These are phyloP conservation scores for Rosalia funebris DNA, from an alignment of 2,888 invertebrate genomes.

Conservation along the genomic window DNA sequence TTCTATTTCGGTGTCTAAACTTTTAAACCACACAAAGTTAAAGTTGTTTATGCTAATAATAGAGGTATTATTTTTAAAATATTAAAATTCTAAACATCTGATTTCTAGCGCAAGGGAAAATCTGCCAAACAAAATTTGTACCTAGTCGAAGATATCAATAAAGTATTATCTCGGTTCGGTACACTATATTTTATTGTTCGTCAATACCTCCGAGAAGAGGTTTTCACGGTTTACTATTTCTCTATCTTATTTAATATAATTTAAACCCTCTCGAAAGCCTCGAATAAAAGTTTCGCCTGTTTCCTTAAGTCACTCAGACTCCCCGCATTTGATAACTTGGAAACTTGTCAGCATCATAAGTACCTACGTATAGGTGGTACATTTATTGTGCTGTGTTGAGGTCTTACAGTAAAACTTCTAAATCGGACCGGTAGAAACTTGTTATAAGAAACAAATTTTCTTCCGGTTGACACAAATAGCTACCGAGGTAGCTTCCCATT, in stretches of 20 bases:
- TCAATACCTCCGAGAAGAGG: too few relatives aligned
- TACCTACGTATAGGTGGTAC: slow-evolving; percentile 11
- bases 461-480: slow-evolving; percentile 31
- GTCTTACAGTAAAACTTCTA: slow-evolving; percentile 16
- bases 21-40: too few relatives aligned
- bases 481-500: slow-evolving; percentile 12
- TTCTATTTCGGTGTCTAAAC: too few relatives aligned
- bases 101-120: too few relatives aligned
- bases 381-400: slow-evolving; percentile 16
- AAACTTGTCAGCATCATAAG: slow-evolving; percentile 21
- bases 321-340: not conserved
- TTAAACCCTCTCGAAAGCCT: slow-evolving; percentile 14
- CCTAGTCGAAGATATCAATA: too few relatives aligned
- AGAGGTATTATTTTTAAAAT: too few relatives aligned
- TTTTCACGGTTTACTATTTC: too few relatives aligned
- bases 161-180: too few relatives aligned
- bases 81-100: too few relatives aligned
- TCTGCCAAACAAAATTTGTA: too few relatives aligned
- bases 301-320: not conserved
- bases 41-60: too few relatives aligned
- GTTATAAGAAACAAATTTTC: slow-evolving; percentile 31
- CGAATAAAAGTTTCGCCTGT: slow-evolving; percentile 17
- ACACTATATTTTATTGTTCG: too few relatives aligned
- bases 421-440: slow-evolving; percentile 13
- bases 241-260: slow-evolving; percentile 19